phyloP scores from a whole-genome alignment of 2,113 vertebrate species.

The Tragelaphus strepsiceros region DNA sequence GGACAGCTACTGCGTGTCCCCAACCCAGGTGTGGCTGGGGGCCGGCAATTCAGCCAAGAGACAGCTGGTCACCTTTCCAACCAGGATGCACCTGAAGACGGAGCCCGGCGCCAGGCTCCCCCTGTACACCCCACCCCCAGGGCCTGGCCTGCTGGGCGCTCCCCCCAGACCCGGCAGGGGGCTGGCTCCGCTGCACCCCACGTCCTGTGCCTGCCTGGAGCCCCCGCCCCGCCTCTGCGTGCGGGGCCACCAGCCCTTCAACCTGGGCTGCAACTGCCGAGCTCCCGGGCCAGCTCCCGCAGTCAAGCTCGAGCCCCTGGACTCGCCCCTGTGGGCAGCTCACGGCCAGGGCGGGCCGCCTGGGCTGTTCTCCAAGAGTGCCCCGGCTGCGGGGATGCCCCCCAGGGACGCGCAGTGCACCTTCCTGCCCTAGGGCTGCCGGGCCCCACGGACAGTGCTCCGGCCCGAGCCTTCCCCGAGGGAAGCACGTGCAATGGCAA shows the following conservation, averaged over 20 bases:
- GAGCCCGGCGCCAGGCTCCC: conserved; percentile 84
- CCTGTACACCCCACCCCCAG: conserved; percentile 77
- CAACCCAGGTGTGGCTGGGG: conserved; percentile 81
- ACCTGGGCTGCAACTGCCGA: conserved; percentile 82
- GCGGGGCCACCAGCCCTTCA: conserved; percentile 81
- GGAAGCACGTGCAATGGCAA: fast-evolving
- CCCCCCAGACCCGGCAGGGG: conserved; percentile 80
- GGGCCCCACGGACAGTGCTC: neutral
- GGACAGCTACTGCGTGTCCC: conserved; percentile 67
- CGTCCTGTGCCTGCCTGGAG: conserved; percentile 80
- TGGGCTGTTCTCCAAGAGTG: conserved; percentile 77
- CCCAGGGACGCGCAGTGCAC: conserved; percentile 78
- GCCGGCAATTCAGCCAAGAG: conserved; percentile 74
- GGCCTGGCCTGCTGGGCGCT: conserved; percentile 79
- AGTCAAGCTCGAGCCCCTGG: conserved; percentile 92
- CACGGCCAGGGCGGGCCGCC: conserved; percentile 77
- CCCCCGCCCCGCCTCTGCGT: conserved; percentile 80
- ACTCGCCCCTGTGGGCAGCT: conserved; percentile 84
- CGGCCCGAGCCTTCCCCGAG: fast-evolving
- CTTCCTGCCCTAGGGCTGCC: conserved; percentile 79
- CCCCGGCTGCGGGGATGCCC: conserved; percentile 67
- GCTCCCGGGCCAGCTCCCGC: conserved; percentile 83
- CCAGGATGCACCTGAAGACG: conserved; percentile 85
- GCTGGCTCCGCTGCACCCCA: conserved; percentile 75
- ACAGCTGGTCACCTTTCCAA: conserved; percentile 78